Evolutionary conservation across 2,888 invertebrate species (phyloP), one percentile per base, ranked within the genome.

Genomic region (Erynnis tages): DNA sequence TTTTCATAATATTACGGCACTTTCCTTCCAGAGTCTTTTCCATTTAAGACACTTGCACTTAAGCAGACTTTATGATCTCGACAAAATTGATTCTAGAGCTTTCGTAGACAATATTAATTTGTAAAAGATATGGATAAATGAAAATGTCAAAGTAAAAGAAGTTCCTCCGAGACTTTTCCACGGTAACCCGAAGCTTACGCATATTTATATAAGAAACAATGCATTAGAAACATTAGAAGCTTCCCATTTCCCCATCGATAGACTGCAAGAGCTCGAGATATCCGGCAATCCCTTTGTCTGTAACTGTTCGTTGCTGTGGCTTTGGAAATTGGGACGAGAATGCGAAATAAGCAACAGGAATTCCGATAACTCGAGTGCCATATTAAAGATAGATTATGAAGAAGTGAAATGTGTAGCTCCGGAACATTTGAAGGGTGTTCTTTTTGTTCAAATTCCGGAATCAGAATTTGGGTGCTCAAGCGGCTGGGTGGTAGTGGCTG

Each of bases 251-350:
- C 96, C 96, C 21, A 91, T 96, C 65, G 96, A 96, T 72, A 93
- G 94, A 63, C 83, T 97, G 62, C 91, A 93, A 69, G 92, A 92
- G 54, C 86, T 97, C 23, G 92, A 93, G 61, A 90, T 97, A 46
- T 94, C 95, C 23, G 95, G 95, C 21, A 96, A 97, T 84, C 96
- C 96, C 0, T 90, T 97, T 58, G 91, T 93, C 55, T 97, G 97
- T 82, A 97, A 97, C 79, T 97, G 97, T 73, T 96, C 96, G 44
- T 83, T 97, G 54, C 90, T 95, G 56, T 97, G 97, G 97, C 85
- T 97, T 34, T 96, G 96, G 95, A 93, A 93, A 69, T 89, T 96
- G 37, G 84, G 82, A 16, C 78, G 75, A 57, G 86, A 87, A 54
- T 85, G 84, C 66, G 85, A 86, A 69, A 68, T 79, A 4, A 83